phyloP scores from a whole-genome alignment of 2,888 invertebrate genomes.

The Watsonalla cultraria region DNA sequence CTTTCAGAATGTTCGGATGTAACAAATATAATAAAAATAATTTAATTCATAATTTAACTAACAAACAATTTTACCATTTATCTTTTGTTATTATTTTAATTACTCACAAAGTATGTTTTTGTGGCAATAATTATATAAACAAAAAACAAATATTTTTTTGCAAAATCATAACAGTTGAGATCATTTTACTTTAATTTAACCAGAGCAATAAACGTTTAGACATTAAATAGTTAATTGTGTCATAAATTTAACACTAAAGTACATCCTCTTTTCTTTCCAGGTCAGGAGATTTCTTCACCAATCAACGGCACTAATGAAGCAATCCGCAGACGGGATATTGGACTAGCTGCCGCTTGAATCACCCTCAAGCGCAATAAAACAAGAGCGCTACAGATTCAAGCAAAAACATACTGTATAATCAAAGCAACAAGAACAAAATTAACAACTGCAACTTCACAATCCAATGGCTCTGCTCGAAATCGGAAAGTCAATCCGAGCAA shows the following conservation, averaged over 20 bases:
- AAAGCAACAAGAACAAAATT: constrained; percentile 33
- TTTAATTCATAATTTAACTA: too few relatives aligned
- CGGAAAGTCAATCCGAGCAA: constrained; percentile 57
- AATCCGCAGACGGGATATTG: constrained; percentile 74
- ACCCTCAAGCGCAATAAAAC: constrained; percentile 64
- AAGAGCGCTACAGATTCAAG: constrained; percentile 28
- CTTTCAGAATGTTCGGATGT: not conserved
- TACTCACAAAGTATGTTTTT: too few relatives aligned
- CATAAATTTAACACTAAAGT: constrained; percentile 14
- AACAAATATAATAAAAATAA: not conserved
- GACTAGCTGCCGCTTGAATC: constrained; percentile 59
- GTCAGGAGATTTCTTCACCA: constrained; percentile 58
- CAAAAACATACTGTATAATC: constrained; percentile 46
- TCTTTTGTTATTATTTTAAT: too few relatives aligned
- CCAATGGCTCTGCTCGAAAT: constrained; percentile 61
- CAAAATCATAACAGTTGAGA: too few relatives aligned
- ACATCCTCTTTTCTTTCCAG: constrained; percentile 60
- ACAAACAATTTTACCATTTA: too few relatives aligned
- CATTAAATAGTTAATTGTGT: not conserved
- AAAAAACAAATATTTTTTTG: too few relatives aligned
- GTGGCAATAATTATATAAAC: too few relatives aligned
- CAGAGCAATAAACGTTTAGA: too few relatives aligned
- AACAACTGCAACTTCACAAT: constrained; percentile 31
- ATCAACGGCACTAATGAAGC: constrained; percentile 71
- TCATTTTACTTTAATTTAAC: too few relatives aligned